phyloP scores from a whole-genome alignment of 1,140 invertebrate genomes.

The Lepidostoma basale region DNA sequence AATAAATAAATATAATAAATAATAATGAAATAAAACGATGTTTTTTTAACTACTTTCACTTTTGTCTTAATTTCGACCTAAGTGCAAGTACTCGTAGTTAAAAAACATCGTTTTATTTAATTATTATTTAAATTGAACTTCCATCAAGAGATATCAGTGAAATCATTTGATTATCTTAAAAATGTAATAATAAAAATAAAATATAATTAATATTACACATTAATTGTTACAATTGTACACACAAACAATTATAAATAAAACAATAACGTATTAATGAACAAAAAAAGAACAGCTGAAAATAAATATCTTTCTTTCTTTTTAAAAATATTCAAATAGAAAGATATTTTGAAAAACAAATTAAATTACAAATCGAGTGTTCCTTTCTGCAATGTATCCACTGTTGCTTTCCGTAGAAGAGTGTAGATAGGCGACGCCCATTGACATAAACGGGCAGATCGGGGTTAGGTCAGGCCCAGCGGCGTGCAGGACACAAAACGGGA shows the following conservation, averaged over 20 bases:
- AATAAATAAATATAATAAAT: too few species aligned
- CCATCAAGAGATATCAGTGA: too few species aligned
- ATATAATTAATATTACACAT: too few species aligned
- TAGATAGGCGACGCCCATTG: background rate
- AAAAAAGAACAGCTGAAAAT: background rate
- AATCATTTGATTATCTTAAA: too few species aligned
- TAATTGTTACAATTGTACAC: too few species aligned
- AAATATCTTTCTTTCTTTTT: background rate
- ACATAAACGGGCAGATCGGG: conserved; percentile 15
- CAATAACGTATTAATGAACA: background rate
- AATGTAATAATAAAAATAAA: too few species aligned
- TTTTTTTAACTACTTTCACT: too few species aligned
- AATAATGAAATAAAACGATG: too few species aligned
- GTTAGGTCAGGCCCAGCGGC: background rate
- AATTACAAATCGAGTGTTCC: background rate
- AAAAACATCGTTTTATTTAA: too few species aligned
- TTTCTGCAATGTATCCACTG: background rate
- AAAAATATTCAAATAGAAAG: background rate
- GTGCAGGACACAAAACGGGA: background rate
- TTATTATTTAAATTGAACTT: too few species aligned
- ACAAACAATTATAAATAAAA: background rate
- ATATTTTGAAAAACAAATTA: background rate
- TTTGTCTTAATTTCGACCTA: too few species aligned
- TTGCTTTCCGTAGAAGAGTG: background rate
- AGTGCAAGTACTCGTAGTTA: too few species aligned